Evolutionary conservation across 2,113 vertebrate genomes (phyloP).

Genomic region (Cebus imitator): DNA sequence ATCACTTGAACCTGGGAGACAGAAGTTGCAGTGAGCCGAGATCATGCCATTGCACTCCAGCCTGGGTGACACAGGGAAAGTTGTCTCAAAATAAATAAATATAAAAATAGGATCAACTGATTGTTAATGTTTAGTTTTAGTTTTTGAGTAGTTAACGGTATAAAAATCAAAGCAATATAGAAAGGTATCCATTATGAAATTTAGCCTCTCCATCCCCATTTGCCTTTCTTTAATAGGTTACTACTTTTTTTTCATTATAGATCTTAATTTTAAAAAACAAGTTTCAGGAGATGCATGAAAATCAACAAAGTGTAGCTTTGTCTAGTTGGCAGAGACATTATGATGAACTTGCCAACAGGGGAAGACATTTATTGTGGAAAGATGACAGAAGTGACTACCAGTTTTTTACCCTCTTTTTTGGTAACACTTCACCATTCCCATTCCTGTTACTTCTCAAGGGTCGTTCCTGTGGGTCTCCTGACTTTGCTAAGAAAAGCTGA

Average conservation of each 20-base stretch:
- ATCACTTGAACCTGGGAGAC: too few relatives aligned
- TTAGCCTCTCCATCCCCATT: neutral
- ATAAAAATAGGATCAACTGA: too few relatives aligned
- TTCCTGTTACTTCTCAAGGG: neutral
- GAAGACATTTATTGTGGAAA: slow-evolving; percentile 6
- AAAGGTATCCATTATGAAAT: neutral
- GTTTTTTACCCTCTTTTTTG: neutral
- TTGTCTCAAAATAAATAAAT: too few relatives aligned
- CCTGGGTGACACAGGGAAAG: too few relatives aligned
- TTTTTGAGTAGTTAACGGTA: neutral
- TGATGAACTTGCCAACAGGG: neutral
- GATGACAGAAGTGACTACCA: neutral
- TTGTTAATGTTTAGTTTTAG: neutral
- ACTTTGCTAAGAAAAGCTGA: neutral
- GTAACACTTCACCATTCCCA: neutral
- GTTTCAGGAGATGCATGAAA: neutral
- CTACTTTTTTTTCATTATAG: neutral
- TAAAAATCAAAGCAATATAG: slow-evolving; percentile 4
- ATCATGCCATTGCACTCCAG: too few relatives aligned
- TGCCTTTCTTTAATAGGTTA: neutral
- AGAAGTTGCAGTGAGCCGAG: too few relatives aligned
- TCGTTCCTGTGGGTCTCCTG: neutral
- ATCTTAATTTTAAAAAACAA: neutral
- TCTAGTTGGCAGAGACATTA: neutral
- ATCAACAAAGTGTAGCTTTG: neutral